phyloP scores from a whole-genome alignment of 2,888 invertebrate genomes.

The Nomada fucata region DNA sequence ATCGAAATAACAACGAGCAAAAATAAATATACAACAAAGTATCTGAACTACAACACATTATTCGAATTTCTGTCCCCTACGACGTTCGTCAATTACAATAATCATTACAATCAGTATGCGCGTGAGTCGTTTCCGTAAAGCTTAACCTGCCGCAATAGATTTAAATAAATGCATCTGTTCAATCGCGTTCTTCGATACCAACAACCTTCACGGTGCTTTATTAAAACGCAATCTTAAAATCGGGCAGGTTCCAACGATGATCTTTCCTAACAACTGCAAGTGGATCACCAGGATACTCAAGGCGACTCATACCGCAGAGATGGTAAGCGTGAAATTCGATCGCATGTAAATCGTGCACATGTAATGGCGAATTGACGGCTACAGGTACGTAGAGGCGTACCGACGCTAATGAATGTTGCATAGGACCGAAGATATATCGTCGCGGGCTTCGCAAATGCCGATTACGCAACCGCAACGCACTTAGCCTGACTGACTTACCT shows the following conservation, averaged over 20 bases:
- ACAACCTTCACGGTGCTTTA: not conserved
- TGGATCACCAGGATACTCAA: not conserved
- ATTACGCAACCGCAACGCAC: constrained; percentile 58
- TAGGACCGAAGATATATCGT: constrained; percentile 58
- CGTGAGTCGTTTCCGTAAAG: no score
- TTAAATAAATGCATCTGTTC: not conserved
- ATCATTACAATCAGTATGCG: no score
- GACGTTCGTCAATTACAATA: no score
- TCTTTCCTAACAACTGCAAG: no score
- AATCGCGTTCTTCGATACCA: not conserved
- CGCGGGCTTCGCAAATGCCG: constrained; percentile 33
- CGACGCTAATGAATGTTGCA: constrained; percentile 70
- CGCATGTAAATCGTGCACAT: constrained; percentile 37
- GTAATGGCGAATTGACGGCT: constrained; percentile 20
- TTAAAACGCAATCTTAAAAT: not conserved
- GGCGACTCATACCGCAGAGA: constrained; percentile 7
- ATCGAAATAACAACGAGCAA: no score
- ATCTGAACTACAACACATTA: no score
- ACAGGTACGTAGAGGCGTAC: constrained; percentile 36
- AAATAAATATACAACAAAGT: no score
- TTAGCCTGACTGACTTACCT: constrained; percentile 45
- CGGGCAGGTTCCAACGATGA: not conserved
- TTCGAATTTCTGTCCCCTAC: no score
- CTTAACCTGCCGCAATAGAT: no score
- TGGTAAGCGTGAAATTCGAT: constrained; percentile 28